phyloP scores from a whole-genome alignment of 2,113 vertebrate genomes.

The Anhinga rufa region DNA sequence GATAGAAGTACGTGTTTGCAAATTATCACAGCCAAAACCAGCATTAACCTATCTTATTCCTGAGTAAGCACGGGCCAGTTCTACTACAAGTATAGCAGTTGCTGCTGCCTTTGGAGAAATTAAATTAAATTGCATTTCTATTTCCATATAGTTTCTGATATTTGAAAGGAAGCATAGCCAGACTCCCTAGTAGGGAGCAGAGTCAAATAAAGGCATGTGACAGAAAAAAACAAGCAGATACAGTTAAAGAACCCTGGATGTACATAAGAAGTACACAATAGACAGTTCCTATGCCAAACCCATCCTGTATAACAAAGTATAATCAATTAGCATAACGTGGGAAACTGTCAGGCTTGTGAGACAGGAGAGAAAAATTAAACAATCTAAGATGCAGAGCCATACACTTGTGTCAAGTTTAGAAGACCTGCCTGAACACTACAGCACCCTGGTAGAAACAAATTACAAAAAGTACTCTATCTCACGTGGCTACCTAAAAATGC shows the following conservation, averaged over 20 bases:
- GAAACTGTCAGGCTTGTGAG: not conserved
- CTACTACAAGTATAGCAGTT: not conserved
- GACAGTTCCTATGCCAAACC: not conserved
- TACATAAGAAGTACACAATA: not conserved
- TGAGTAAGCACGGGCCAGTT: slow-evolving; percentile 4
- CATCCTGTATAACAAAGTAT: not conserved
- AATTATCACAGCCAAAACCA: not conserved
- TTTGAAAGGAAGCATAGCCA: not conserved
- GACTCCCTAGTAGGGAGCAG: not conserved
- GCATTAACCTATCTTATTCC: not conserved
- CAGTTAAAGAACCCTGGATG: not conserved
- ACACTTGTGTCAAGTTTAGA: not conserved
- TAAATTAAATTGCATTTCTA: not conserved
- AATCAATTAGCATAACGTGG: not conserved
- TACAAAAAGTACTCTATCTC: not conserved
- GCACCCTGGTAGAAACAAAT: not conserved
- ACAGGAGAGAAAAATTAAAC: not conserved
- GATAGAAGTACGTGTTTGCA: not conserved
- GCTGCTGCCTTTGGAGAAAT: slow-evolving; percentile 1
- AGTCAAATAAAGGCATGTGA: slow-evolving; percentile 2
- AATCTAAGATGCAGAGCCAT: not conserved
- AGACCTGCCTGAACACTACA: not conserved
- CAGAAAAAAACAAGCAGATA: not conserved
- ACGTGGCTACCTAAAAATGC: not conserved
- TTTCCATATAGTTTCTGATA: not conserved